Evolutionary conservation across 2,888 invertebrate species (phyloP), one percentile per base, ranked within the genome.

Genomic region (Brachyopa scutellaris): DNA sequence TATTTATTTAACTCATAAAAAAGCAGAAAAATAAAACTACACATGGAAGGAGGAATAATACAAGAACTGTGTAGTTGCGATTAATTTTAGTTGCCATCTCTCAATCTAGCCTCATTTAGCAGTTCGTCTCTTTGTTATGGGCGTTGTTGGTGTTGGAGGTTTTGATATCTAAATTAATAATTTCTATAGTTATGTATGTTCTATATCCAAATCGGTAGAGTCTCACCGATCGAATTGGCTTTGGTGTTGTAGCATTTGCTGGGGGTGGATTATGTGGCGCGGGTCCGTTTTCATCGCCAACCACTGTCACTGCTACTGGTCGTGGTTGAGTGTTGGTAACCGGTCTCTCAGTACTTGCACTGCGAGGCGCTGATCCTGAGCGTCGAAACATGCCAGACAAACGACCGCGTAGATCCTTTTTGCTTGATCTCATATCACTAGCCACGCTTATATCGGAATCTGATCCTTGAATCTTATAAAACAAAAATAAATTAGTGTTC

Each of bases 371-470:
- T 9, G 93, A 94, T 4, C 91, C 89, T 70, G 92, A 92, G 85
- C 95, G 93, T 88, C 94, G 95, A 87, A 97, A 97, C 92, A 97
- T 96, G 84, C 95, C 96, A 0, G 96, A 94, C 42, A 97, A 91
- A 79, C 95, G 93, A 67, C 95, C 96, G 87, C 95, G 94, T 85
- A 97, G 91, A 90, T 96, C 95, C 86, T 93, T 94, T 90, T 95
- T 95, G 88, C 94, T 94, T 7, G 92, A 92, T 86, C 91, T 90
- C 84, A 90, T 87, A 83, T 92, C 92, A 85, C 94, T 94, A 40
- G 93, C 92, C 29, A 93, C 92, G 85, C 93, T 93, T 88, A 95
- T 92, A 85, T 95, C 95, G 0, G 95, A 94, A 87, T 94, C 94
- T 7, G 95, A 95, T 87, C 94, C 94, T 90, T 93, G 92, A 89